Evolutionary conservation across 2,888 invertebrate species (phyloP), one percentile per base, ranked within the genome.

Genomic region (Patella caerulea): DNA sequence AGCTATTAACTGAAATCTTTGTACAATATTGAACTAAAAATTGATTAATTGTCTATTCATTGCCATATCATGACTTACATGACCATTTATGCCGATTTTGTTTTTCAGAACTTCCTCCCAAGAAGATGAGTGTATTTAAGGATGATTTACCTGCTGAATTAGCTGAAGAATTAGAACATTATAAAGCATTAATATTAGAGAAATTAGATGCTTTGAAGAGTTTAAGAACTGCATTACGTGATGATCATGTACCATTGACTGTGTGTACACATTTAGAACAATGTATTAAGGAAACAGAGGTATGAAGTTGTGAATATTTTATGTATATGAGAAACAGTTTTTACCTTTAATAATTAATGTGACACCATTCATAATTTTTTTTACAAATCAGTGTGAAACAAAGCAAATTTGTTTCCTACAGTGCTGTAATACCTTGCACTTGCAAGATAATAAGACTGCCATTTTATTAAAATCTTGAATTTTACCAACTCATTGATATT

Each of bases 241-340:
- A 85, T n/a, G 87, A 90, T 45, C 88, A 84, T 84, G 90, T 91
- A 0, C 90, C 91, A 9, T 78, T 89, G 12, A 88, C 88, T 69
- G 90, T 91, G 56, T 90, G 90, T 80, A 88, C 87, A 24, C 89
- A 90, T 79, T 83, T 91, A 54, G 90, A 91, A 79, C 90, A 90
- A 79, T 91, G 91, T 82, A 89, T 91, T 78, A 91, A 91, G 79
- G 91, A 91, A 81, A 90, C 90, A 9, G 90, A 91, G 88, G 91
- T 91, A 83, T 69, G 19, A 0, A 9, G 1, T 9, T 9, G 7
- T 45, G 45, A 45, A 45, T 45, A 9, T 9, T 45, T 45, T 45
- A 45, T 45, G 9, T 45, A 45, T 0, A 45, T 45, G 1, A 1
- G 45, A 45, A 45, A 45, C 45, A 9, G 7, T 45, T 1, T 45